Evolutionary conservation across 2,888 invertebrate species (phyloP).

Genomic region (Aleiodes testaceus): DNA sequence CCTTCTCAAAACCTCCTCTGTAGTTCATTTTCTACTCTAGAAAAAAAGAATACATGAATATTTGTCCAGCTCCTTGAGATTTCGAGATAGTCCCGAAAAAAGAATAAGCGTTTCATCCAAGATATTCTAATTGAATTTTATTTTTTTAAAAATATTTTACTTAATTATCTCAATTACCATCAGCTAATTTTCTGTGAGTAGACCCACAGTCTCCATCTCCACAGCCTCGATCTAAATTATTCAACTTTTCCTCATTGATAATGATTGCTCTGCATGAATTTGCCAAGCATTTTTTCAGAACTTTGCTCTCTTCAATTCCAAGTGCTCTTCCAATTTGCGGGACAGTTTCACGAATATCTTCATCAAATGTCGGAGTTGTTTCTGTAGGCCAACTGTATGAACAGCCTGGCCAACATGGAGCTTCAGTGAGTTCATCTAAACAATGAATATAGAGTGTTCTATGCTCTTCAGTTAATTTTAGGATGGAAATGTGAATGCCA

Average conservation of each 20-base stretch:
- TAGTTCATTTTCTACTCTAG: too few species aligned
- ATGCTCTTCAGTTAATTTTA: conserved; percentile 74
- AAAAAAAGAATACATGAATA: too few species aligned
- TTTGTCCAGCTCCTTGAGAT: not conserved
- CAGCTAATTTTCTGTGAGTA: conserved; percentile 76
- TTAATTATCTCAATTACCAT: conserved; percentile 69
- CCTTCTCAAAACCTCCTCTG: too few species aligned
- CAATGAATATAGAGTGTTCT: conserved; percentile 74
- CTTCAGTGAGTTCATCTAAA: conserved; percentile 77
- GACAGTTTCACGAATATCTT: conserved; percentile 34
- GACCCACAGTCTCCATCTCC: conserved; percentile 81
- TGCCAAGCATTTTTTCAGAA: conserved; percentile 71
- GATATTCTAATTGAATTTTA: too few species aligned
- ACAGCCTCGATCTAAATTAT: conserved; percentile 75
- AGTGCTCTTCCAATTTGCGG: conserved; percentile 54
- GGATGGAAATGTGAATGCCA: conserved; percentile 84
- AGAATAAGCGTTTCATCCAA: too few species aligned
- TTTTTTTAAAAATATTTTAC: not conserved
- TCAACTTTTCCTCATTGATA: conserved; percentile 60
- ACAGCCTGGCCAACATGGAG: conserved; percentile 77
- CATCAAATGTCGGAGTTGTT: not conserved
- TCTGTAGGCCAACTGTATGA: conserved; percentile 66
- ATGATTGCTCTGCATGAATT: conserved; percentile 64
- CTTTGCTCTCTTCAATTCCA: conserved; percentile 48
- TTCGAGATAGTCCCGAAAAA: too few species aligned